phyloP scores from a whole-genome alignment of 1,140 invertebrate species.

The Colletes latitarsis region DNA sequence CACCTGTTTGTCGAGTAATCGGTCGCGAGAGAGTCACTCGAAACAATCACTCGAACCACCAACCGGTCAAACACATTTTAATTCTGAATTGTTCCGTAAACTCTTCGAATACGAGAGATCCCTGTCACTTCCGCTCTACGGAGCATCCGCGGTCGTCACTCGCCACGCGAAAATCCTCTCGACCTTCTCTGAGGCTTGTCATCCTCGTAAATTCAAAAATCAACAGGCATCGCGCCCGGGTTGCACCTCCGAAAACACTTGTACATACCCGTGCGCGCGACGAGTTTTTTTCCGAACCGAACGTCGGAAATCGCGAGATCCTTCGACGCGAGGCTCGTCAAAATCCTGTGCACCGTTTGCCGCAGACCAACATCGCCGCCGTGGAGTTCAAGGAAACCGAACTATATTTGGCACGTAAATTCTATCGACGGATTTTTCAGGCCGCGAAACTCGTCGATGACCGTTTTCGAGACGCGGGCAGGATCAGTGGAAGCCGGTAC shows the following conservation, averaged over 20 bases:
- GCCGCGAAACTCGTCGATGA: neutral
- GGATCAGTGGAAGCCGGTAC: neutral
- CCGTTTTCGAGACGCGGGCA: neutral
- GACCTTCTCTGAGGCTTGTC: constrained; percentile 7
- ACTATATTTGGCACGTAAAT: constrained; percentile 39
- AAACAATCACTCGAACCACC: constrained; percentile 21
- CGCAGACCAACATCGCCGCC: neutral
- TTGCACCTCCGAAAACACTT: neutral
- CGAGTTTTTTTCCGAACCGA: neutral
- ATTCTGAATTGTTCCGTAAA: neutral
- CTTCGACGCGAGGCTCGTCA: neutral
- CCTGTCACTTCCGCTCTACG: constrained; percentile 12
- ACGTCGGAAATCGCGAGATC: neutral
- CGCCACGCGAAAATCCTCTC: neutral
- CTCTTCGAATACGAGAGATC: neutral
- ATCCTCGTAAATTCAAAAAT: constrained; percentile 6
- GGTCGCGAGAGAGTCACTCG: constrained; percentile 23
- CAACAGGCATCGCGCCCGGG: no score
- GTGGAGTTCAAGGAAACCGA: constrained; percentile 1
- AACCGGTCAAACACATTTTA: constrained; percentile 17
- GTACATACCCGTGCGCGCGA: no score
- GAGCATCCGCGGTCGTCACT: neutral
- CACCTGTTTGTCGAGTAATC: constrained; percentile 28
- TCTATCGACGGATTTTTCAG: neutral
- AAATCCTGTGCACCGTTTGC: constrained; percentile 28